phyloP scores from a whole-genome alignment of 2,888 invertebrate species.

The Harpagoxenus sublaevis region DNA sequence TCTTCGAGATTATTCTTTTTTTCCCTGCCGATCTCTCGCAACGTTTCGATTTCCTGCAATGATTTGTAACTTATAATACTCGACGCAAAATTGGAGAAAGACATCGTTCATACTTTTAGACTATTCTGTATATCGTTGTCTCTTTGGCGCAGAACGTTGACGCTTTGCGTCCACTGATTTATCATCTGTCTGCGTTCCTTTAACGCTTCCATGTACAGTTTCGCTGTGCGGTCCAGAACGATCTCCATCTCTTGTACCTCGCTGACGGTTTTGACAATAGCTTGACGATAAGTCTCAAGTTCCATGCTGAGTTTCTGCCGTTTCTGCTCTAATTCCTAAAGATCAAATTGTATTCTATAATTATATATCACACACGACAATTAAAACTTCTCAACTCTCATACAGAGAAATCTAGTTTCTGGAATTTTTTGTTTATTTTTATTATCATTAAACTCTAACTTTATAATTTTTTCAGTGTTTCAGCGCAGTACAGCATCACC shows the following conservation, averaged over 20 bases:
- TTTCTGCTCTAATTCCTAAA: conserved; percentile 87
- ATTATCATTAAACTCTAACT: neutral
- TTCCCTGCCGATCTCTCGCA: conserved; percentile 86
- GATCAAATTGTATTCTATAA: conserved; percentile 19
- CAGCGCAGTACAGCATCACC: neutral
- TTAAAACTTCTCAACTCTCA: neutral
- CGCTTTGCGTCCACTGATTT: conserved; percentile 91
- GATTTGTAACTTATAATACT: conserved; percentile 71
- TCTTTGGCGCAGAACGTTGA: conserved; percentile 90
- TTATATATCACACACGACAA: neutral
- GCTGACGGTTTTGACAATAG: conserved; percentile 86
- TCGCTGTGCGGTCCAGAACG: conserved; percentile 87
- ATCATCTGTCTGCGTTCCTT: conserved; percentile 90
- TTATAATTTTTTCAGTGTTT: neutral
- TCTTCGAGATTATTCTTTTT: conserved; percentile 88
- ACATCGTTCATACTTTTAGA: conserved; percentile 86
- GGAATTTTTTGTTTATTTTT: neutral
- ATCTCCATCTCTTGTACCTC: conserved; percentile 88
- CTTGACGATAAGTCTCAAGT: conserved; percentile 86
- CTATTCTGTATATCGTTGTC: conserved; percentile 89
- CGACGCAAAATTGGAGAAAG: neutral
- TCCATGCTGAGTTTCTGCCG: conserved; percentile 87
- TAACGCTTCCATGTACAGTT: conserved; percentile 88
- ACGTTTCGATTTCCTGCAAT: conserved; percentile 87
- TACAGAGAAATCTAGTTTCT: neutral